Evolutionary conservation across 2,888 invertebrate species (phyloP), one percentile per base, ranked within the genome.

Genomic region (Eurois occulta): DNA sequence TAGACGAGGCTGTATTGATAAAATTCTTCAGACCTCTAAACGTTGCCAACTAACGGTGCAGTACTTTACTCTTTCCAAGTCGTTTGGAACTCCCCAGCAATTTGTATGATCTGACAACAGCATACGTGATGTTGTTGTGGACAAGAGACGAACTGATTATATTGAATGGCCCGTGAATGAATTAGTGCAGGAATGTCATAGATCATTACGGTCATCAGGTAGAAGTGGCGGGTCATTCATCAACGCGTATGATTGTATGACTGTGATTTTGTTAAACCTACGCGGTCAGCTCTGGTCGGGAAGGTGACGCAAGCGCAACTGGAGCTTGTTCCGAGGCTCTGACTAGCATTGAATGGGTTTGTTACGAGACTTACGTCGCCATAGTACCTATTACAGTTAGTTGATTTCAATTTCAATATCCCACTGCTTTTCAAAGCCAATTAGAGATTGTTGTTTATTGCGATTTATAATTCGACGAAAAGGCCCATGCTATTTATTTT

Each of bases 11-110:
- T 18, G 72, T 76, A 77, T 80, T 83, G 80, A 83, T 80, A 84
- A 84, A 72, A 81, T 84, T 81, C 81, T 77, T 74, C 32, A 66
- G 81, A 77, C 72, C 46, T 80, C 67, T 83, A 77, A 69, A 66
- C 77, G 78, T 72, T 80, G 80, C 80, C 83, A 83, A 83, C 55
- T 83, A 83, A 83, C 83, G 84, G 81, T 72, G 77, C 64, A 43
- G 13, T 48, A 35, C 62, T 70, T 67, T 66, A 71, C 41, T 69
- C 38, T 48, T 84, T 72, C 72, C 69, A 77, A 86, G 78, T 72
- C 64, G 74, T 81, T 75, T 85, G 75, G 83, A 80, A 73, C 62
- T 70, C 43, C 71, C 71, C 68, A 76, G 67, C 72, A 74, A 83
- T 85, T 74, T 83, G 55, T 78, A 69, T 46, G 62, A 84, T 75